phyloP scores from a whole-genome alignment of 1,140 invertebrate genomes.

The Solenopsis fugax region DNA sequence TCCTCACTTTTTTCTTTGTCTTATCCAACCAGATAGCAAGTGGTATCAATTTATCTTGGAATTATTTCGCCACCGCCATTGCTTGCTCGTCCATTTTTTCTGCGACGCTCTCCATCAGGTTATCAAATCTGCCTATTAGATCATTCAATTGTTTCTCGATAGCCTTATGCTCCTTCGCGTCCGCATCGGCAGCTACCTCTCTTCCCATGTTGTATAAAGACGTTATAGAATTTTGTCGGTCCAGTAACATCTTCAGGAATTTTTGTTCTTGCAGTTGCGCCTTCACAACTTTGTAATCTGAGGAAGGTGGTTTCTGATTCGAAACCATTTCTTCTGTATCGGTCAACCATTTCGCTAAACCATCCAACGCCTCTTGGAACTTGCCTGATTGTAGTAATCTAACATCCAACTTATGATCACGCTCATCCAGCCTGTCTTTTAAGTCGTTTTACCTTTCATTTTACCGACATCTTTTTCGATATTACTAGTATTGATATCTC shows the following conservation, averaged over 20 bases:
- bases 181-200: conserved; percentile 94
- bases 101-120: conserved; percentile 92
- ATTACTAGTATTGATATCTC: conserved; percentile 93
- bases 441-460: conserved; percentile 97
- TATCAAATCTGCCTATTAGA: conserved; percentile 94
- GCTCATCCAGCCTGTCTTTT: conserved; percentile 96
- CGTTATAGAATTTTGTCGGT: conserved; percentile 97
- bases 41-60: conserved; percentile 96
- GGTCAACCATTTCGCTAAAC: conserved; percentile 96
- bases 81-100: conserved; percentile 96
- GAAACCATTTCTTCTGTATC: conserved; percentile 98
- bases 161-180: conserved; percentile 93
- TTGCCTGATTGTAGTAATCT: conserved; percentile 97
- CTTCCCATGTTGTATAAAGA: conserved; percentile 95
- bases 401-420: conserved; percentile 95
- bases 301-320: conserved; percentile 98
- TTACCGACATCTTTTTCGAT: conserved; percentile 96
- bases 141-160: conserved; percentile 96
- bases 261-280: conserved; percentile 98
- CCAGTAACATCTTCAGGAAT: conserved; percentile 97
- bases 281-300: conserved; percentile 99
- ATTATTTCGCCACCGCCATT: conserved; percentile 94
- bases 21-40: conserved; percentile 96
- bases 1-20: conserved; percentile 94
- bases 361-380: conserved; percentile 97